phyloP scores from a whole-genome alignment of 2,888 invertebrate genomes.

The Drosophila peninsularis region DNA sequence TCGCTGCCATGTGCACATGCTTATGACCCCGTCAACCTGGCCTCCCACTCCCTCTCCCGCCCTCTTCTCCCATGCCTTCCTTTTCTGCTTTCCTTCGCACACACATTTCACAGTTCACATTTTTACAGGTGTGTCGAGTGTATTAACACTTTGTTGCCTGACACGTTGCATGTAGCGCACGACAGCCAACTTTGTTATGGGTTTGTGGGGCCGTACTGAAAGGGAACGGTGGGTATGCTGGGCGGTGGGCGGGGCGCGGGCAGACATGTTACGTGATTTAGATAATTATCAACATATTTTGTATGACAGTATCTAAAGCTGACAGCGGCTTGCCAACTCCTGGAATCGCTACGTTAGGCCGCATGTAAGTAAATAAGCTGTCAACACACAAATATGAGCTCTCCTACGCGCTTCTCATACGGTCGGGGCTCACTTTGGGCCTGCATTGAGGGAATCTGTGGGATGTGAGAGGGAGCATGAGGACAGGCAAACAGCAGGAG shows the following conservation, averaged over 20 bases:
- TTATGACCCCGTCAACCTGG: conserved; percentile 49
- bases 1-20: conserved; percentile 69
- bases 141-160: conserved; percentile 72
- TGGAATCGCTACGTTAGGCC: conserved; percentile 14
- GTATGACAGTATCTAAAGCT: conserved; percentile 45
- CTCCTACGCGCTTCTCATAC: conserved; percentile 6
- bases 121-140: conserved; percentile 61
- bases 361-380: conserved; percentile 27
- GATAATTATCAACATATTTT: conserved; percentile 64
- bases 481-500: no score
- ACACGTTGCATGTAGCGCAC: conserved; percentile 57
- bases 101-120: conserved; percentile 52
- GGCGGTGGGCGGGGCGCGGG: background rate
- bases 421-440: background rate
- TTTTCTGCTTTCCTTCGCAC: background rate
- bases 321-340: conserved; percentile 2
- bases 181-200: conserved; percentile 40
- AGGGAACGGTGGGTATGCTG: background rate
- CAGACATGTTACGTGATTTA: conserved; percentile 56
- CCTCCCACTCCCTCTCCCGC: background rate
- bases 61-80: background rate
- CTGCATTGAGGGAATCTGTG: background rate
- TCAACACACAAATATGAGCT: conserved; percentile 18
- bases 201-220: background rate
- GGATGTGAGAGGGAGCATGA: background rate